Base-by-base conservation (phyloP, 2,888 invertebrate genomes). In the Ditylenchus weischeri region DNA sequence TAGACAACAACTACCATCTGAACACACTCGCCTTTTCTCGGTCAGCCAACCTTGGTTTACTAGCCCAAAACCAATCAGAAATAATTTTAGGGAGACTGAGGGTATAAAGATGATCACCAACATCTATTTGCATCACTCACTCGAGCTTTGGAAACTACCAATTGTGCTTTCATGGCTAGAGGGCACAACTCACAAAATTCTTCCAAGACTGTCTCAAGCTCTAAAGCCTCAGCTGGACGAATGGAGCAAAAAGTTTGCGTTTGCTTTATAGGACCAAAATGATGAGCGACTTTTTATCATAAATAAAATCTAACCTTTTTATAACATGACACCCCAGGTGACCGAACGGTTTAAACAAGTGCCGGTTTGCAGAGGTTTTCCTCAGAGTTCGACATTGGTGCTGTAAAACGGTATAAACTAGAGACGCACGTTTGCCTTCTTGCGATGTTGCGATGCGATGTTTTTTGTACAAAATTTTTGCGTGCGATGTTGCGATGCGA, bases 91-190 rank as follows among this genome's bases (percentile, higher is more conserved):
- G 13, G 77, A 78, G 50, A 43, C 60, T 4, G 75, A 82, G 57
- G 85, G 90, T 11, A 83, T 92, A 67, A 87, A 88, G 72, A 89
- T 90, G 78, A 84, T 92, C 62, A 87, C 89, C 70, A 86, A 87
- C 50, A 85, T 92, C 71, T 92, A 91, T 81, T 87, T 90, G 19
- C 88, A 88, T 65, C 76, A 78, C 50, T 87, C 91, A 60, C 88
- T 88, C 81, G 88, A 89, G 64, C 86, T 91, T 61, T 92, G 92
- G 91, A 90, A 90, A 79, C 89, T 90, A 21, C 72, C 74, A 0
- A 88, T 88, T 70, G 86, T 90, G 62, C 81, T 91, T 62, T 86
- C 87, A 0, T 92, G 91, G 90, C 83, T 92, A 68, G 91, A 91
- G 81, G 86, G 85, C 65, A 90, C 69, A 23, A 70, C 70, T n/a